Base-by-base conservation (phyloP, 2,888 invertebrate species). In the Ceramica pisi region DNA sequence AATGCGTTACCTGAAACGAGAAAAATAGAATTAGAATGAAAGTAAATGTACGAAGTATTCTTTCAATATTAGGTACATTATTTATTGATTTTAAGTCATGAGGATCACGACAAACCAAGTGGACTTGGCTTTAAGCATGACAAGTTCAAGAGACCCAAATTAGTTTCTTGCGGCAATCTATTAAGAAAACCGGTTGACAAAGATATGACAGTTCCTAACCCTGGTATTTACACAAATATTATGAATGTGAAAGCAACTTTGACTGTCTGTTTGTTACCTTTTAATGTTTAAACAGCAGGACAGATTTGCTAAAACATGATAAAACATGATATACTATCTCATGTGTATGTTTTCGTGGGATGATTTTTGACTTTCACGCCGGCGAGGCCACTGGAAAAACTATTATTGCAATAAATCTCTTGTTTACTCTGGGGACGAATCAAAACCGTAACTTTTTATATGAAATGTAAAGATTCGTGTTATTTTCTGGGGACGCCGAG, bases 1-100 rank as follows among this genome's bases (percentile, higher is more conserved):
- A 46, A 44, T 57, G 63, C 19, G 41, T 80, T 78, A 79, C 78
- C 78, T 79, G 81, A 48, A 78, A 78, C 23, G 64, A 48, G n/a
- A 10, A 60, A 53, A 16, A 63, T 19, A 16, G 31, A 0, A 21
- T 73, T 44, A 53, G 7, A 38, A 23, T 19, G 1, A 44, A 62
- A 2, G 14, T 21, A 7, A n/a, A 56, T 5, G 19, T 1, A 68
- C 16, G 10, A 70, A 38, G 38, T 38, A 38, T 10, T 38, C 38
- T 31, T 5, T 31, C 6, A 3, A 31, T 31, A 31, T 31, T 31
- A n/a, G n/a, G n/a, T n/a, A 0, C 31, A 31, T 6, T 5, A 31
- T 31, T 6, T 31, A 31, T 31, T 31, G 31, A 31, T 31, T 31
- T 3, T 31, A 31, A 31, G 6, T 31, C 31, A 31, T 31, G 38